A percentile compares a stretch with the other conserved stretches of the same genome.
Conservation (phyloP, 2,113 vertebrate genomes). For the Cynoglossus semilaevis region DNA sequence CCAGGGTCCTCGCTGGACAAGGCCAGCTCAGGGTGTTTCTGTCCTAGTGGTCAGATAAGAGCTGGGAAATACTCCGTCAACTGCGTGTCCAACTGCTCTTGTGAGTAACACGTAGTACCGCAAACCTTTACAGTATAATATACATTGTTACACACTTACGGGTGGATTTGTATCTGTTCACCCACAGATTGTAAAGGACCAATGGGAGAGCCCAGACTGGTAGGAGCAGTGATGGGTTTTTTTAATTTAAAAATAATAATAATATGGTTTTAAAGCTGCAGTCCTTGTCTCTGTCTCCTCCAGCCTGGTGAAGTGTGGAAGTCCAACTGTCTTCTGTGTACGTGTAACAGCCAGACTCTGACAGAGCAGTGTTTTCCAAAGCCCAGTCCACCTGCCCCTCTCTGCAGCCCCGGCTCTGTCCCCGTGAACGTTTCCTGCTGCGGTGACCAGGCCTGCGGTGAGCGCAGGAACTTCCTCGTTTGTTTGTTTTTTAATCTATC, state of each 20-base stretch:
- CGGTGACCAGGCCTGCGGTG: slow-evolving; percentile 55
- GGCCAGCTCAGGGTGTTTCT: slow-evolving; percentile 62
- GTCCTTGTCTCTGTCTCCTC: not conserved
- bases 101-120: slow-evolving; percentile 47
- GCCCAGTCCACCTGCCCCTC: fast-evolving
- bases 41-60: slow-evolving; percentile 43
- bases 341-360: slow-evolving; percentile 60
- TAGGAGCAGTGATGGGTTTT: slow-evolving; percentile 40
- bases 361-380: slow-evolving; percentile 53
- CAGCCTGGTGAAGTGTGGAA: slow-evolving; percentile 70
- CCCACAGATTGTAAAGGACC: slow-evolving; percentile 69
- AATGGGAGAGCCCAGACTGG: slow-evolving; percentile 60
- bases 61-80: slow-evolving; percentile 49
- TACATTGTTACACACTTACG: not conserved
- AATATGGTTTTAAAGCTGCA: not conserved
- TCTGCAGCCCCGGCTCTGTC: slow-evolving; percentile 34
- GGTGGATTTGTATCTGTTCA: not conserved
- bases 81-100: slow-evolving; percentile 60
- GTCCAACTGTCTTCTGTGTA: slow-evolving; percentile 66
- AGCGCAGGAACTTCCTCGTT: not conserved
- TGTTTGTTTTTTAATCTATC: no score
- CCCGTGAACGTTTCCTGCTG: slow-evolving; percentile 56
- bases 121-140: not conserved
- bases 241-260: not conserved
- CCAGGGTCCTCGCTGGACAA: not conserved